Conservation (phyloP, 2,888 invertebrate species). For the Thera britannica region DNA sequence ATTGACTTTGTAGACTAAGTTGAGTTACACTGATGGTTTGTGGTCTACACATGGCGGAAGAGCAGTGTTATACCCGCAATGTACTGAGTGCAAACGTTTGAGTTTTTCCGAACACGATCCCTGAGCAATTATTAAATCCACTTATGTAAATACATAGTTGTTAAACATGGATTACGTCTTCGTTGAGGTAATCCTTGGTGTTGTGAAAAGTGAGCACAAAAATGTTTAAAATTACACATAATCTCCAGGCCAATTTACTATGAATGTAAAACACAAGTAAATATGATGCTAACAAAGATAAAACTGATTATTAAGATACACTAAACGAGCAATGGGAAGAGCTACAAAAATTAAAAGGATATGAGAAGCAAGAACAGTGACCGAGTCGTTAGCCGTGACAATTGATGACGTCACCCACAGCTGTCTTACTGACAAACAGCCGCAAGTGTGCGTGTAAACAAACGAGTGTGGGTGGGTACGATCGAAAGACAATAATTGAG, state of each 20-base stretch:
- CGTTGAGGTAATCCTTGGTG: conserved; percentile 15
- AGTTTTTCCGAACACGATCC: background rate
- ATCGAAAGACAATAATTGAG: conserved; percentile 24
- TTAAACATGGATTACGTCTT: conserved; percentile 11
- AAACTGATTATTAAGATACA: too few relatives aligned
- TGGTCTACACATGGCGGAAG: background rate
- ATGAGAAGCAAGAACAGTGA: conserved; percentile 48
- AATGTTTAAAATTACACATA: background rate
- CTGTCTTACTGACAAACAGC: conserved; percentile 37
- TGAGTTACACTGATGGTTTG: conserved; percentile 31
- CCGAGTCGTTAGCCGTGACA: conserved; percentile 78
- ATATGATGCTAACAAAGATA: background rate
- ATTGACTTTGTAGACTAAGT: conserved; percentile 17
- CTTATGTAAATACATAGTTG: conserved; percentile 1
- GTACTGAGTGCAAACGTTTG: conserved; percentile 14
- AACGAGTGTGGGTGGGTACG: conserved; percentile 54
- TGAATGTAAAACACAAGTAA: background rate
- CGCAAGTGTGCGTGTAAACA: conserved; percentile 48
- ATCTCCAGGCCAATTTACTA: too few relatives aligned
- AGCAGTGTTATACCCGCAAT: conserved; percentile 15
- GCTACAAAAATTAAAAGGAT: background rate
- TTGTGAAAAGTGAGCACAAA: background rate
- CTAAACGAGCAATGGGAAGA: too few relatives aligned
- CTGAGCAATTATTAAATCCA: background rate
- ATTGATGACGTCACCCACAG: conserved; percentile 78